Evolutionary conservation across 2,888 invertebrate genomes (phyloP).

Genomic region (Myopa tessellatipennis): DNA sequence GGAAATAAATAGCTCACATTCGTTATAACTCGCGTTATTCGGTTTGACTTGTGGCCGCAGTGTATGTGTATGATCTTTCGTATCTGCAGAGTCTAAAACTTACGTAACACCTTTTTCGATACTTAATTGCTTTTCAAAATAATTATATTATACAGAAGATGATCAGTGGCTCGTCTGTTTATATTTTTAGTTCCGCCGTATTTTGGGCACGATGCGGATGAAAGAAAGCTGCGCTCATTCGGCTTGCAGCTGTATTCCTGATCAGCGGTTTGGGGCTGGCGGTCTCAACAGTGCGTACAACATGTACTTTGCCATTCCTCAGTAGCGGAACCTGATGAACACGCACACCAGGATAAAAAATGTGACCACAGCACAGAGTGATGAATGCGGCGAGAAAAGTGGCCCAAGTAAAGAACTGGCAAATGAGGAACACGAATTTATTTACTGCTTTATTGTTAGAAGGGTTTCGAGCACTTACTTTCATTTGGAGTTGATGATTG

Average conservation of each 20-base stretch:
- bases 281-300: conserved; percentile 18
- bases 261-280: not conserved
- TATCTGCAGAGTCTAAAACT: no score
- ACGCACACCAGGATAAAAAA: conserved; percentile 18
- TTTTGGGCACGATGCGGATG: not conserved
- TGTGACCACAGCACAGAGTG: not conserved
- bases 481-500: conserved; percentile 2
- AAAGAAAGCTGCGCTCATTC: not conserved
- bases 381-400: not conserved
- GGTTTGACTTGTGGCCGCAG: no score
- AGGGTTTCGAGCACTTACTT: conserved; percentile 14
- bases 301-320: conserved; percentile 3
- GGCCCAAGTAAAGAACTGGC: not conserved
- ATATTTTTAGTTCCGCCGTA: not conserved
- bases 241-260: not conserved
- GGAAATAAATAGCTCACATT: no score
- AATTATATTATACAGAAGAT: no score
- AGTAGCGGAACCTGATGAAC: conserved; percentile 19
- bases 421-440: not conserved
- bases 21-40: no score
- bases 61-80: no score
- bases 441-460: not conserved
- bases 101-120: no score
- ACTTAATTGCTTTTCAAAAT: no score
- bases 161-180: not conserved